Conservation (phyloP, 2,113 vertebrate species). For the Syngnathus typhle region DNA sequence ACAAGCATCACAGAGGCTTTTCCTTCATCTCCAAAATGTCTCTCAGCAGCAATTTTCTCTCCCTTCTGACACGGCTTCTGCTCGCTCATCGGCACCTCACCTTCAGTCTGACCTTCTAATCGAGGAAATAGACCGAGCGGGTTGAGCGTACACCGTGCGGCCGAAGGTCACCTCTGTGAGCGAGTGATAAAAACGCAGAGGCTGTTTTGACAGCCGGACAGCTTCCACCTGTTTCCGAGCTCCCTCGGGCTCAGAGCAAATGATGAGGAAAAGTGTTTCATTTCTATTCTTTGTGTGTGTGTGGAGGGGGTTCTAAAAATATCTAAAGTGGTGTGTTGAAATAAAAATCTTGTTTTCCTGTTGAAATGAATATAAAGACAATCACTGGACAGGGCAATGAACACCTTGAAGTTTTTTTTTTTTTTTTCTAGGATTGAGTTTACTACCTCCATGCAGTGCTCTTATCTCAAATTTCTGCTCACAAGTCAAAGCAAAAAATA, state of each 20-base stretch:
- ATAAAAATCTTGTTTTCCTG: not conserved
- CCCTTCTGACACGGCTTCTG: not conserved
- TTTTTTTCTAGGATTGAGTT: not conserved
- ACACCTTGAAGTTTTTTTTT: not conserved
- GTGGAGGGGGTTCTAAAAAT: conserved; percentile 1
- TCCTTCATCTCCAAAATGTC: conserved; percentile 26
- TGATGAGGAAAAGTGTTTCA: conserved; percentile 14
- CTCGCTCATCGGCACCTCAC: conserved; percentile 16
- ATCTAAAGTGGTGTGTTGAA: not conserved
- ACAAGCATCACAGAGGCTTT: conserved; percentile 16
- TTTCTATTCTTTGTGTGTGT: not conserved
- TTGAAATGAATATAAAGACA: not conserved
- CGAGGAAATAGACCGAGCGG: conserved; percentile 39
- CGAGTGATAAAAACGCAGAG: conserved; percentile 41
- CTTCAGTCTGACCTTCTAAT: conserved; percentile 25
- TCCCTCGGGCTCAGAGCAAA: conserved; percentile 21
- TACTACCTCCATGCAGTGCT: not conserved
- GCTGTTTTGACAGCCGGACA: conserved; percentile 54
- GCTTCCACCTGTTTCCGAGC: conserved; percentile 44
- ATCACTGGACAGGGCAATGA: not conserved
- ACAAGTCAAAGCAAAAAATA: not conserved
- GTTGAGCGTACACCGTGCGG: conserved; percentile 15
- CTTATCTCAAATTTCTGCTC: not conserved
- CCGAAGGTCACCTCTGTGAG: conserved; percentile 57
- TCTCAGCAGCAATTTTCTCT: conserved; percentile 13